Conservation (phyloP, 2,888 invertebrate species). For the Drosophila paramelanica region DNA sequence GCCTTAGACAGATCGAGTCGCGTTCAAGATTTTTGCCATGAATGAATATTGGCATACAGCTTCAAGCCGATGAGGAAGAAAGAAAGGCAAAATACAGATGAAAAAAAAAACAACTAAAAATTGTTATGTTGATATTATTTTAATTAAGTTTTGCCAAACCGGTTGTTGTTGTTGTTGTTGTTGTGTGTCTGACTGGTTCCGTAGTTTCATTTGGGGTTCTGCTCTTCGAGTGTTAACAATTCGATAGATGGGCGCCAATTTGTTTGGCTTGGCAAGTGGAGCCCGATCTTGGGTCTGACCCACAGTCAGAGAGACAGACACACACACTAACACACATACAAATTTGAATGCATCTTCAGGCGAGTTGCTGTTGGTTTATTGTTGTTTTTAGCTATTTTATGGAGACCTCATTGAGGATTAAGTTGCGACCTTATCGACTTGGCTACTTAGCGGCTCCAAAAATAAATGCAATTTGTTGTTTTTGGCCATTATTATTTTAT, state of each 20-base stretch:
- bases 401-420: constrained; percentile 74
- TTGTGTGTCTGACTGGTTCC: constrained; percentile 54
- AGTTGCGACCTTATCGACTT: constrained; percentile 74
- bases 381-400: constrained; percentile 33
- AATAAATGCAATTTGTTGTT: constrained; percentile 71
- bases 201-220: constrained; percentile 68
- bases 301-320: constrained; percentile 13
- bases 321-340: neutral
- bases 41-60: constrained; percentile 76
- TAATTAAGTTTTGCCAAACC: constrained; percentile 82
- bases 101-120: constrained; percentile 67
- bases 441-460: constrained; percentile 83
- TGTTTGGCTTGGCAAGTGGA: constrained; percentile 75
- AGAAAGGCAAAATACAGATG: constrained; percentile 40
- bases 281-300: constrained; percentile 39
- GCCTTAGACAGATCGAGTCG: constrained; percentile 53
- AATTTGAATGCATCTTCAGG: constrained; percentile 45
- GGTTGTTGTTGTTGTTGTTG: constrained; percentile 60
- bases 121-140: constrained; percentile 83
- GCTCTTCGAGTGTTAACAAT: constrained; percentile 74
- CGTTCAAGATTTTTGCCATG: constrained; percentile 70
- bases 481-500: constrained; percentile 51
- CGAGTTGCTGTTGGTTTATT: constrained; percentile 22
- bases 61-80: constrained; percentile 66
- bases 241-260: constrained; percentile 79